Evolutionary conservation across 2,113 vertebrate species (phyloP), one percentile per base, ranked within the genome.

Genomic region (Amblyornis subalaris): DNA sequence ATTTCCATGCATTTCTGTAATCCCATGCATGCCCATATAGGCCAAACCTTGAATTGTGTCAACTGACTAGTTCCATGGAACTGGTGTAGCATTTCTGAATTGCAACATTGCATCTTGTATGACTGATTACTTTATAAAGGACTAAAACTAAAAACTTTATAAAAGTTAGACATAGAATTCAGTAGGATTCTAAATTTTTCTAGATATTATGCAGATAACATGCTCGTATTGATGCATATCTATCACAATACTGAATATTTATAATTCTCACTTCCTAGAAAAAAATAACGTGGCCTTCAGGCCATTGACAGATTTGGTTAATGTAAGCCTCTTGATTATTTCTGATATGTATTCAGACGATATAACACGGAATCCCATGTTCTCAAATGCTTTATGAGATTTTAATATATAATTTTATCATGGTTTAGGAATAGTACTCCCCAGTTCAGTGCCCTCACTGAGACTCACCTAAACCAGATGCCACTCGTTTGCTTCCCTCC

Each of bases 321-420:
- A 60, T 24, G 33, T 24, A 71, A 22, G 18, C 7, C 16, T 79
- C 48, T 44, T 19, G 8, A 82, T 9, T 31, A 11, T 82, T 88
- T 58, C 14, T 4, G 2, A 6, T 33, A 29, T 0, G 0, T 36
- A 57, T 64, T 42, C 40, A 76, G 47, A 48, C 8, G 5, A 4
- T 48, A 21, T 5, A 66, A 65, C 18, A 55, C 8, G 9, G 42
- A 93, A 94, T 36, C 3, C 5, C 10, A n/a, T 9, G 1, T 81
- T 48, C 17, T 58, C n/a, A 85, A 67, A 72, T 55, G 14, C 14
- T 66, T 75, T 42, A 64, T 57, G 53, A 71, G 17, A 58, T 80
- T 78, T 86, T 36, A 28, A 72, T 72, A 26, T 19, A 44, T 10
- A 60, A 70, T 54, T 80, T 31, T 54, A 12, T 70, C 20, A 21